phyloP scores from a whole-genome alignment of 2,113 vertebrate genomes.

The Pelobates fuscus region DNA sequence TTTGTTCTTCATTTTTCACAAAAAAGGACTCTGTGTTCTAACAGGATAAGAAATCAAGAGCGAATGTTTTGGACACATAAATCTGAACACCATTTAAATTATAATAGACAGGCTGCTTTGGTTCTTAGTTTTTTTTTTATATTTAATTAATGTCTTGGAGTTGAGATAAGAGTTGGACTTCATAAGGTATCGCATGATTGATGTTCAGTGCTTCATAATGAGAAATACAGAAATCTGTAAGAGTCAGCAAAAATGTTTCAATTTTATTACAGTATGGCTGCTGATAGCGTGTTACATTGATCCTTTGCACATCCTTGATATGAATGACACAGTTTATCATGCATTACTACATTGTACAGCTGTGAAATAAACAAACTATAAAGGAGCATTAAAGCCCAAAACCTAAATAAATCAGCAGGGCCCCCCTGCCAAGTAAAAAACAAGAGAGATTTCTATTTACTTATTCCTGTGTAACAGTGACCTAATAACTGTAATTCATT shows the following conservation, averaged over 20 bases:
- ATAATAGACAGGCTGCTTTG: slow-evolving; percentile 31
- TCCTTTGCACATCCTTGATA: slow-evolving; percentile 19
- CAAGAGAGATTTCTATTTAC: too few relatives aligned
- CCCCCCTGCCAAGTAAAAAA: too few relatives aligned
- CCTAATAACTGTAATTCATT: too few relatives aligned
- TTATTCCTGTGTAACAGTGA: too few relatives aligned
- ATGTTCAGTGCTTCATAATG: slow-evolving; percentile 30
- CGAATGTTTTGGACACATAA: slow-evolving; percentile 28
- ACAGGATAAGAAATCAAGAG: slow-evolving; percentile 23
- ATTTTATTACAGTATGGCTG: slow-evolving; percentile 25
- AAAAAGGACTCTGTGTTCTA: slow-evolving; percentile 25
- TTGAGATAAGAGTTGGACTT: slow-evolving; percentile 38
- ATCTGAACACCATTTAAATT: slow-evolving; percentile 25
- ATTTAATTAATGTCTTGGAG: slow-evolving; percentile 40
- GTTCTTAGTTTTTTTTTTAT: slow-evolving; percentile 38
- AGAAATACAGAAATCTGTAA: slow-evolving; percentile 19
- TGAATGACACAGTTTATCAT: slow-evolving; percentile 20
- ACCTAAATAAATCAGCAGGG: too few relatives aligned
- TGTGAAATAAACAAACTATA: too few relatives aligned
- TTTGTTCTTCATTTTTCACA: slow-evolving; percentile 28
- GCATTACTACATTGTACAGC: too few relatives aligned
- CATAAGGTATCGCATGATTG: slow-evolving; percentile 32
- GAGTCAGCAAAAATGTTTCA: slow-evolving; percentile 34
- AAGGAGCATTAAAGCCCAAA: too few relatives aligned
- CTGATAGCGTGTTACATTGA: slow-evolving; percentile 22